Evolutionary conservation across 1,140 invertebrate genomes (phyloP).

Genomic region (Anastatus disparis): DNA sequence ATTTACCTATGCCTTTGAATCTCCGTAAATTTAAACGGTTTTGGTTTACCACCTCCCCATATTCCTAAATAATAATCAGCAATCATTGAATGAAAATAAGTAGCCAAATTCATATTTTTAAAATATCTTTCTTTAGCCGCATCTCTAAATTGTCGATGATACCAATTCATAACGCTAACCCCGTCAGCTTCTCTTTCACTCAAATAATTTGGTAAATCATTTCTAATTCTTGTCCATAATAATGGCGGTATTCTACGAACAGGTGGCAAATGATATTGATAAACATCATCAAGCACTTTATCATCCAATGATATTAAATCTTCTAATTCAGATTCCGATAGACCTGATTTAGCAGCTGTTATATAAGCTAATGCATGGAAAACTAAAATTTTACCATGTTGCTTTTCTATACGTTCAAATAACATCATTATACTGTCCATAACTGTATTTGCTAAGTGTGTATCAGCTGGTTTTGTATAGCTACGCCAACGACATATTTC

Average conservation of each 20-base stretch:
- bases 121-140: conserved; percentile 95
- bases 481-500: conserved; percentile 97
- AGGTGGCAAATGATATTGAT: conserved; percentile 97
- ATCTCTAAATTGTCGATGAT: conserved; percentile 95
- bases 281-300: conserved; percentile 95
- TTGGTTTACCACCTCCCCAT: conserved; percentile 93
- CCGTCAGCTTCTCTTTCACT: conserved; percentile 97
- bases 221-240: conserved; percentile 94
- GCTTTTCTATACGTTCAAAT: conserved; percentile 93
- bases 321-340: conserved; percentile 93
- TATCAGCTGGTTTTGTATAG: conserved; percentile 93
- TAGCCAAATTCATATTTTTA: conserved; percentile 95
- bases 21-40: conserved; percentile 97
- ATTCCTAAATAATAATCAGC: conserved; percentile 98
- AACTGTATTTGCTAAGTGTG: conserved; percentile 90
- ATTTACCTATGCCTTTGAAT: conserved; percentile 86
- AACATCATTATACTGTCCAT: conserved; percentile 98
- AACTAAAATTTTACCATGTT: conserved; percentile 91
- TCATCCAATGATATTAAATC: conserved; percentile 95
- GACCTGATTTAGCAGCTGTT: conserved; percentile 90
- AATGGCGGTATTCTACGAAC: conserved; percentile 93
- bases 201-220: conserved; percentile 94
- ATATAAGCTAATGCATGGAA: conserved; percentile 95
- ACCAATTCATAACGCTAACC: conserved; percentile 97
- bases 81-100: conserved; percentile 96